These are phyloP conservation scores for Acrossocheilus wenchowensis DNA, from an alignment of 2,797 vertebrate species.

Conservation along the genomic window DNA sequence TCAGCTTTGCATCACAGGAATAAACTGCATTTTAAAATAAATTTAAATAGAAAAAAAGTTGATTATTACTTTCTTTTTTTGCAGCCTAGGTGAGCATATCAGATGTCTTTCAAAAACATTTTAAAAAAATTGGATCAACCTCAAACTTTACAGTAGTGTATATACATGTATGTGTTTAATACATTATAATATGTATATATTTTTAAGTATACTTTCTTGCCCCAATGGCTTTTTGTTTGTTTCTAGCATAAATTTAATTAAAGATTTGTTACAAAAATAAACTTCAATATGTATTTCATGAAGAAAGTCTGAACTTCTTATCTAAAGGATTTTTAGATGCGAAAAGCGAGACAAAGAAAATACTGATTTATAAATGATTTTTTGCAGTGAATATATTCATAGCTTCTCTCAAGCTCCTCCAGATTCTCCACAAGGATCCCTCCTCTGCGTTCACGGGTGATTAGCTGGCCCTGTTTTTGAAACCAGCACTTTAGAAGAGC, in stretches of 20 bases:
- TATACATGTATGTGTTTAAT: background rate
- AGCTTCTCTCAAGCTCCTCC: slow-evolving; percentile 20
- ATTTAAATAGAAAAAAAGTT: background rate
- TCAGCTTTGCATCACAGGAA: background rate
- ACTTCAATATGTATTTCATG: background rate
- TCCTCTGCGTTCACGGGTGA: slow-evolving; percentile 36
- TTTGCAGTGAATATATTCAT: slow-evolving; percentile 14
- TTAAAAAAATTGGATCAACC: background rate
- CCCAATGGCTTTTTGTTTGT: background rate
- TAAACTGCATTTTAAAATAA: background rate
- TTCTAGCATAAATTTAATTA: background rate
- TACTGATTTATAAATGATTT: background rate
- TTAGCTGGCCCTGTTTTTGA: slow-evolving; percentile 42
- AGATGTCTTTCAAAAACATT: background rate
- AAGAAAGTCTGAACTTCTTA: background rate
- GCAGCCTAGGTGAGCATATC: too few species aligned
- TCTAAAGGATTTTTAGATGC: background rate
- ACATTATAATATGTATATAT: too few species aligned
- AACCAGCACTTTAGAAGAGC: slow-evolving; percentile 44
- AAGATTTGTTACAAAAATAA: background rate
- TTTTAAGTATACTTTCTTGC: background rate
- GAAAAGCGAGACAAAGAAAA: background rate
- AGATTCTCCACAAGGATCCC: slow-evolving; percentile 27
- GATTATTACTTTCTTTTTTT: background rate
- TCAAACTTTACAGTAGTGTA: background rate